Conservation (phyloP, 2,888 invertebrate species). For the Nephrotoma guestfalica region DNA sequence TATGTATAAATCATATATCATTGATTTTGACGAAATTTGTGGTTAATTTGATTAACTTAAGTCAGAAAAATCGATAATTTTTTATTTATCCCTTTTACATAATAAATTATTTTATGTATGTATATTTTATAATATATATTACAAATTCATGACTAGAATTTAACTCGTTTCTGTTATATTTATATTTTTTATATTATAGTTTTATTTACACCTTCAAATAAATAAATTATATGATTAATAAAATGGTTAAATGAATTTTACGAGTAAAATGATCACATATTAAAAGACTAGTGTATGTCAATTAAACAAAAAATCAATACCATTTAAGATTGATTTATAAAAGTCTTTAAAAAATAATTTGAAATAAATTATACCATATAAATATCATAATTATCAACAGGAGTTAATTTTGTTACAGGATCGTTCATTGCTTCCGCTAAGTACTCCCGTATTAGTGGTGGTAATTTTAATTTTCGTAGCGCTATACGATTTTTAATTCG, state of each 20-base stretch:
- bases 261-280: neutral
- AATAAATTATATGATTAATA: neutral
- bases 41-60: neutral
- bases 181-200: neutral
- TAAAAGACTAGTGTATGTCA: neutral
- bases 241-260: neutral
- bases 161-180: neutral
- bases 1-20: neutral
- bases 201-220: neutral
- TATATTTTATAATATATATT: neutral
- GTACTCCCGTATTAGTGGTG: slow-evolving; percentile 40
- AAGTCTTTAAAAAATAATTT: neutral
- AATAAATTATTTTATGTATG: neutral
- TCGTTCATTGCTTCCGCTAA: slow-evolving; percentile 39
- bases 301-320: neutral
- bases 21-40: neutral
- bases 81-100: neutral
- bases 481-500: slow-evolving; percentile 35
- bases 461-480: slow-evolving; percentile 40
- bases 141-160: neutral
- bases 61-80: neutral
- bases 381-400: slow-evolving; percentile 31
- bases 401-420: slow-evolving; percentile 22
- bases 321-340: neutral
- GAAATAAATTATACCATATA: slow-evolving; percentile 4